Base-by-base conservation (phyloP, 2,888 invertebrate genomes). In the Lasioglossum oenotherae region DNA sequence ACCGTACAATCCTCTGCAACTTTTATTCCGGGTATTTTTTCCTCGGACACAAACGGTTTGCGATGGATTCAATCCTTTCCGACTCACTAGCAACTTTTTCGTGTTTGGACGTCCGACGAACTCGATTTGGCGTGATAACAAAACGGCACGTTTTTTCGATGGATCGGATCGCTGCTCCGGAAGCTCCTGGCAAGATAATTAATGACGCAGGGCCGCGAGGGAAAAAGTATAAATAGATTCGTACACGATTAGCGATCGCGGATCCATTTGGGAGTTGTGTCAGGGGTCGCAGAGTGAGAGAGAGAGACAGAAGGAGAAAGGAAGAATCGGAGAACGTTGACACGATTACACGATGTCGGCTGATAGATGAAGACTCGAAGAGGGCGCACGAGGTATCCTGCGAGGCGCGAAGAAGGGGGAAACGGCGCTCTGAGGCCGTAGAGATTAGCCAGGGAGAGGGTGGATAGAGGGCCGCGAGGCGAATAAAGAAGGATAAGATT, bases 401-500 rank as follows among this genome's bases (percentile, higher is more conserved):
- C 80, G 77, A 82, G 75, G 38, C 71, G 69, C 74, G 81, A 49
- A 27, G 71, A 81, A 80, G 80, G 89, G 86, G 86, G 81, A 84
- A 85, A 89, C 78, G 88, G 84, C 60, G 67, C 84, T 81, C 84
- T 81, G 79, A 86, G 82, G 81, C 89, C 75, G 76, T 57, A 49
- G 75, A 90, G 90, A 90, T 90, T 90, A 87, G 87, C 86, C 76
- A 71, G 67, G 76, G 72, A 75, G 80, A 82, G 64, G n/a, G 49
- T n/a, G 44, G 87, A 83, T 78, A 75, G 74, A 74, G 82, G 64
- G 79, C 64, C 78, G 77, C 73, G 87, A 80, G 84, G 82, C 89
- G 91, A 92, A 91, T 90, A 90, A 91, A 91, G 89, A 89, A 90
- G 91, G 91, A 92, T 92, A 93, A 93, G 93, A 93, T 93, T 92